Conservation (phyloP, 2,888 invertebrate genomes). For the Zele albiditarsus region DNA sequence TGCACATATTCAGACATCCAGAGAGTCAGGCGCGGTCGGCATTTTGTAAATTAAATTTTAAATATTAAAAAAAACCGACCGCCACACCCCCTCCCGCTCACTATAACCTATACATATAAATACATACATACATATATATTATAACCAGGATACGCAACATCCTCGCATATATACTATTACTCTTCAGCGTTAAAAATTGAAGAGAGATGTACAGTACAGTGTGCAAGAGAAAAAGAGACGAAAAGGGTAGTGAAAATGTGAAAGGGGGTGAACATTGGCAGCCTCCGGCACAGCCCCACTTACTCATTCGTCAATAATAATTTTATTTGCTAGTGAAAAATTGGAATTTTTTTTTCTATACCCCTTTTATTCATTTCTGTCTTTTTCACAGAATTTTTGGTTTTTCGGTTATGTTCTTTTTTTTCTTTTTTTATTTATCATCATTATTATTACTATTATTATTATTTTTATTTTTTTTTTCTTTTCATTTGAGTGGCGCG, state of each 20-base stretch:
- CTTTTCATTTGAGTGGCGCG: constrained; percentile 18
- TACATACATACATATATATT: constrained; percentile 3
- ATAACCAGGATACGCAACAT: neutral
- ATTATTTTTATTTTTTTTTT: constrained; percentile 35
- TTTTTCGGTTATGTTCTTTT: constrained; percentile 19
- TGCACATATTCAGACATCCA: constrained; percentile 47
- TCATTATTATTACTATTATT: constrained; percentile 37
- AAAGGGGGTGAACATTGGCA: constrained; percentile 42
- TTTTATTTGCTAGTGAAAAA: constrained; percentile 71
- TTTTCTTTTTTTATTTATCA: constrained; percentile 25
- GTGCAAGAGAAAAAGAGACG: constrained; percentile 35
- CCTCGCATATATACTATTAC: constrained; percentile 11
- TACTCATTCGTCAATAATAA: constrained; percentile 72
- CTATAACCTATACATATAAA: constrained; percentile 19
- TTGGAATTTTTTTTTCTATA: constrained; percentile 60
- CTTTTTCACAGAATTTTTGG: constrained; percentile 27
- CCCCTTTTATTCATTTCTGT: constrained; percentile 33
- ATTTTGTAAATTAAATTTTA: constrained; percentile 73
- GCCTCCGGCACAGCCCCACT: constrained; percentile 60
- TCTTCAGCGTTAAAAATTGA: constrained; percentile 37
- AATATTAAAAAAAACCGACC: constrained; percentile 72
- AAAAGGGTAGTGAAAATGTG: constrained; percentile 37
- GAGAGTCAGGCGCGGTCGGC: constrained; percentile 62
- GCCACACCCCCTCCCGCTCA: constrained; percentile 46
- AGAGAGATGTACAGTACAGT: constrained; percentile 27